phyloP scores from a whole-genome alignment of 1,140 invertebrate genomes.

The Armadillidium nasatum region DNA sequence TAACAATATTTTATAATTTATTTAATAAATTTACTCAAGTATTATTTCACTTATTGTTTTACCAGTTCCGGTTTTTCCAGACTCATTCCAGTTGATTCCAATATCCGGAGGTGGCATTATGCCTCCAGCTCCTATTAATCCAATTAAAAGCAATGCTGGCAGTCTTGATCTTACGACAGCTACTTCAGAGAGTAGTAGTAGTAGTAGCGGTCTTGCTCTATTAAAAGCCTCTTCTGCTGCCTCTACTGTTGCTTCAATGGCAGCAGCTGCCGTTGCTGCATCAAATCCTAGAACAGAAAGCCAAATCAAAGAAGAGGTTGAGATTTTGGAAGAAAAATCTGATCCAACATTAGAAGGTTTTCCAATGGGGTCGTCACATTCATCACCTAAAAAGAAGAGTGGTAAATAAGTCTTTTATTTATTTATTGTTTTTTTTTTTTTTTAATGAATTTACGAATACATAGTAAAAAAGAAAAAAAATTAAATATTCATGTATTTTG shows the following conservation, averaged over 20 bases:
- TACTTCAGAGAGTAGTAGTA: neutral
- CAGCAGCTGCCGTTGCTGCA: neutral
- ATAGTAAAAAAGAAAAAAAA: no score
- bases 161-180: neutral
- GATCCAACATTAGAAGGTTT: neutral
- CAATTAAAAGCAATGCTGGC: neutral
- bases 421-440: neutral
- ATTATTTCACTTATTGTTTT: neutral
- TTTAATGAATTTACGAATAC: no score
- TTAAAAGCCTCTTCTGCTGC: neutral
- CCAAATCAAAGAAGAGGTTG: neutral
- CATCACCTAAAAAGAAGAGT: neutral
- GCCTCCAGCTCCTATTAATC: slow-evolving; percentile 7
- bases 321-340: neutral
- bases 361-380: neutral
- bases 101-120: slow-evolving; percentile 22
- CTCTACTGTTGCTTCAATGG: neutral
- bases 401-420: neutral
- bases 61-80: slow-evolving; percentile 9
- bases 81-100: slow-evolving; percentile 29
- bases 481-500: no score
- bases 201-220: neutral
- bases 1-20: no score
- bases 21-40: neutral
- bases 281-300: neutral